Evolutionary conservation across 2,888 invertebrate species (phyloP), one percentile per base, ranked within the genome.

Genomic region (Orchesellides sinensis): DNA sequence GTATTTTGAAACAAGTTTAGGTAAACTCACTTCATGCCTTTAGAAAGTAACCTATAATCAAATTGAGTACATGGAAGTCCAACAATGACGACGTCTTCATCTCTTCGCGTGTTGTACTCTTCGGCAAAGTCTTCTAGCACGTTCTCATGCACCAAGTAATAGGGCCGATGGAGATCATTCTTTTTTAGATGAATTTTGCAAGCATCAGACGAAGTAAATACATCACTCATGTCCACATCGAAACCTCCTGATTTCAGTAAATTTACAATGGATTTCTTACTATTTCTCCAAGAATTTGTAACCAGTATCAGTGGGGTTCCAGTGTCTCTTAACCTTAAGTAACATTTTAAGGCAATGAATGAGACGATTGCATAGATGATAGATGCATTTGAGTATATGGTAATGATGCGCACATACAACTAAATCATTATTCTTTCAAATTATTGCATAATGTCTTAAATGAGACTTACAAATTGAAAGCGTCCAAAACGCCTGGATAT

Each of bases 181-280:
- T 72, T 47, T 27, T 68, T 54, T 23, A 79, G 19, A n/a, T 79
- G 68, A 0, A 29, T 29, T 35, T 83, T 83, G 73, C 79, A 83
- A 2, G 78, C 73, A 45, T 83, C 83, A 10, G 78, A 40, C 0
- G 83, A 83, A 10, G 83, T 83, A 45, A 72, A 83, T 45, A 83
- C 56, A 32, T 78, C 78, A n/a, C 66, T 23, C 25, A 35, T 52
- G 4, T 19, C 66, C 2, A 83, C 72, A 21, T 70, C 25, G 29
- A 65, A 83, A 3, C 68, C 61, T 1, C n/a, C 19, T 0, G 25
- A 1, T 2, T 73, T 56, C 8, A 83, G 25, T 12, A 72, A 19
- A 0, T 70, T 35, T 4, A 75, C 27, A 12, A 72, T 27, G 2
- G 47, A 29, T 12, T n/a, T 21, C 29, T 78, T 83, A 12, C 72